These are phyloP conservation scores for Potamarius usumacintae DNA, from an alignment of 2,113 vertebrate species.

Conservation along the genomic window DNA sequence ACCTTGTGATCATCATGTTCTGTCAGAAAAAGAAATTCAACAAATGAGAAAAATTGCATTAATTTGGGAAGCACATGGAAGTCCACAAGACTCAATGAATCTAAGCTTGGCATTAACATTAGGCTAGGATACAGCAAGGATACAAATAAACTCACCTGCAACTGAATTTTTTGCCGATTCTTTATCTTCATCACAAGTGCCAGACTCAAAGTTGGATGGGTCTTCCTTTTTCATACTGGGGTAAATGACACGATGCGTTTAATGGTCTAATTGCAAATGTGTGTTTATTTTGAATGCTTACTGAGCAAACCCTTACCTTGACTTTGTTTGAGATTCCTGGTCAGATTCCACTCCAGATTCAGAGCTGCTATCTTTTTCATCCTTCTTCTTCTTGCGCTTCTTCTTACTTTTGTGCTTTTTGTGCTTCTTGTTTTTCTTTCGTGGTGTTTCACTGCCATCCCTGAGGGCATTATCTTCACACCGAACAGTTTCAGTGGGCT, in stretches of 20 bases:
- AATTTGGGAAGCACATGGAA: background rate
- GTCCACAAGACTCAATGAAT: background rate
- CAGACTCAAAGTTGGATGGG: constrained; percentile 47
- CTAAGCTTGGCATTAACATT: background rate
- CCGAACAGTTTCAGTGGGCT: constrained; percentile 60
- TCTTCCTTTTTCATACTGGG: constrained; percentile 42
- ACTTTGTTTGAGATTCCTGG: constrained; percentile 75
- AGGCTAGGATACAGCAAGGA: background rate
- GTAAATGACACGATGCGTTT: background rate
- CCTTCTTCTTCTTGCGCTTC: constrained; percentile 91
- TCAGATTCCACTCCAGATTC: constrained; percentile 77
- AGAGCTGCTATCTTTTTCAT: constrained; percentile 84
- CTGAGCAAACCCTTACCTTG: constrained; percentile 61
- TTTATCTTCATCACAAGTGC: constrained; percentile 56
- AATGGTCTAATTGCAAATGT: background rate
- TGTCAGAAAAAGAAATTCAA: constrained; percentile 35
- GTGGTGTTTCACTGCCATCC: constrained; percentile 78
- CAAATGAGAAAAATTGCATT: background rate
- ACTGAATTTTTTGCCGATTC: constrained; percentile 63
- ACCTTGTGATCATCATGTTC: constrained; percentile 69
- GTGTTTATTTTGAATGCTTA: background rate
- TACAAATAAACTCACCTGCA: constrained; percentile 57
- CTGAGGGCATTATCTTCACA: constrained; percentile 75
- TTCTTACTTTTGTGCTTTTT: constrained; percentile 99
- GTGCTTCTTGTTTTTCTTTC: constrained; percentile 93